Base-by-base conservation (phyloP, 2,113 vertebrate genomes). In the Melospiza georgiana region DNA sequence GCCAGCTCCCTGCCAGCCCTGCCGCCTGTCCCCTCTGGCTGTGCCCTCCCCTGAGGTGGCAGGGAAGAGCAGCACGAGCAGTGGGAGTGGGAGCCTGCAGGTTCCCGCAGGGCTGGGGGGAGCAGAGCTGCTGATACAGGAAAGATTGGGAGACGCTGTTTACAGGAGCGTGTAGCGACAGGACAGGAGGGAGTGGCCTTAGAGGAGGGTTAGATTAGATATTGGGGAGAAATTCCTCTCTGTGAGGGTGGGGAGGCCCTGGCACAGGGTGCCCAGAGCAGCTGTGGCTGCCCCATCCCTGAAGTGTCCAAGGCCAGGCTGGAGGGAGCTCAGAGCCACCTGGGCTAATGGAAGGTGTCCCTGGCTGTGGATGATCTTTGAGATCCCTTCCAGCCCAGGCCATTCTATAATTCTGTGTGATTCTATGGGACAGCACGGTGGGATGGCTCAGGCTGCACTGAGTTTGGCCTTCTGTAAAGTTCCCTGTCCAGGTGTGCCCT, bases 361-460 rank as follows among this genome's bases (percentile, higher is more conserved):
- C n/a, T n/a, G n/a, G n/a, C n/a, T n/a, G n/a, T 27, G 14, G 55
- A 10, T 27, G 14, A 23, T 48, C 15, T 69, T 27, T 41, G 22
- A 27, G 24, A 9, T 49, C 72, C 41, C 15, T 4, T n/a, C 63
- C 41, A 43, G 3, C 21, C 8, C 55, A 22, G 14, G 23, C 46
- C 24, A 22, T 12, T 75, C 39, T 39, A 39, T 39, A 39, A 39
- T 39, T 39, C 63, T 6, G 3, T 6, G 3, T 21, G 20, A 41
- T n/a, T 39, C 62, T 1, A 2, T 7, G 21, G 6, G 58, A 27
- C 19, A 44, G 39, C 58, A 30, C 25, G 0, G 12, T 4, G 0
- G 24, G 35, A 23, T 24, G 19, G 43, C 66, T 79, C 2, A 0
- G 15, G n/a, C 33, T 82, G 37, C 0, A 0, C 46, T 19, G 52